phyloP scores from a whole-genome alignment of 2,113 vertebrate species.

The Gymnorhina tibicen region DNA sequence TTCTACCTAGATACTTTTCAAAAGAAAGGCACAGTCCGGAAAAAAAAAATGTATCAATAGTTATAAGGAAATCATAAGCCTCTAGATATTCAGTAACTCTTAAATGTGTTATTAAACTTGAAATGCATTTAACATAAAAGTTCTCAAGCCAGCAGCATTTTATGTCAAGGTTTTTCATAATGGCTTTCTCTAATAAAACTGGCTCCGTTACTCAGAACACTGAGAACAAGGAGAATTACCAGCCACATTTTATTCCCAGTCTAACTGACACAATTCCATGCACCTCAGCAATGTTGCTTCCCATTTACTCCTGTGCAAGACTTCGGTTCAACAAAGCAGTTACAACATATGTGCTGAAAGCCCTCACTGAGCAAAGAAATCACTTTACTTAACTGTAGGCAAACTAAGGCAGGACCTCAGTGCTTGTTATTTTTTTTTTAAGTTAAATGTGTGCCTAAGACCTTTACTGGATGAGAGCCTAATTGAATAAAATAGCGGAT shows the following conservation, averaged over 20 bases:
- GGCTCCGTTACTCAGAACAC: background rate
- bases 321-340: background rate
- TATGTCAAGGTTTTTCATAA: background rate
- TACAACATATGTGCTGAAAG: background rate
- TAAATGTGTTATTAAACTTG: background rate
- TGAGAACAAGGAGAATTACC: background rate
- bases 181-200: background rate
- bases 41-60: background rate
- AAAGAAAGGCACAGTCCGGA: background rate
- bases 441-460: background rate
- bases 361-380: background rate
- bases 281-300: background rate
- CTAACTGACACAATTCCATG: background rate
- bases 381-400: background rate
- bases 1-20: background rate
- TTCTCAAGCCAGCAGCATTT: background rate
- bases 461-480: background rate
- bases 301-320: background rate
- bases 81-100: background rate
- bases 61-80: background rate
- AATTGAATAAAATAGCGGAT: slow-evolving; percentile 34
- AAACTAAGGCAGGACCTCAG: background rate
- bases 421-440: background rate
- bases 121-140: background rate
- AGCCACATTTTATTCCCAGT: background rate